These are phyloP conservation scores for Triops cancriformis DNA, from an alignment of 1,140 invertebrate species.

Conservation along the genomic window DNA sequence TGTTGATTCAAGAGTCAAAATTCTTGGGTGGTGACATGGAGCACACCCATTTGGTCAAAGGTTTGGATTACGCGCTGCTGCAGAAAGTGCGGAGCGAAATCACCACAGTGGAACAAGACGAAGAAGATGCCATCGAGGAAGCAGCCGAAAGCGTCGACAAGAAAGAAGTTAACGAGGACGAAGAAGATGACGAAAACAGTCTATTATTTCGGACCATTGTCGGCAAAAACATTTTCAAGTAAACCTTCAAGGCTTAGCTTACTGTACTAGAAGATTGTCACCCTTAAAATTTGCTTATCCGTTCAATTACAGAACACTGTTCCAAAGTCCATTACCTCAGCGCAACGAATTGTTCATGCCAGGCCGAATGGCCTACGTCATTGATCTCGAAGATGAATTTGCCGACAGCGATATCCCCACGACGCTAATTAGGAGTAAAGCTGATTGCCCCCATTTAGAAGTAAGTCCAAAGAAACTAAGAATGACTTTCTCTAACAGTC, in stretches of 20 bases:
- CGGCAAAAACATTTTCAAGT: slow-evolving; percentile 64
- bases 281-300: too few relatives aligned
- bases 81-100: slow-evolving; percentile 84
- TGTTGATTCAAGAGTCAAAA: slow-evolving; percentile 98
- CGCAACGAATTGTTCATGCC: slow-evolving; percentile 92
- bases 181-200: slow-evolving; percentile 57
- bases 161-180: slow-evolving; percentile 47
- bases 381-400: slow-evolving; percentile 87
- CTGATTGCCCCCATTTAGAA: slow-evolving; percentile 72
- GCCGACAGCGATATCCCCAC: slow-evolving; percentile 90
- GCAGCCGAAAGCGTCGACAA: slow-evolving; percentile 45
- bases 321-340: slow-evolving; percentile 45
- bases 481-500: too few relatives aligned
- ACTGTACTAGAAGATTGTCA: too few relatives aligned
- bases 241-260: too few relatives aligned
- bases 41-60: slow-evolving; percentile 99
- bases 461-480: slow-evolving; percentile 35
- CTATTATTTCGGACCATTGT: slow-evolving; percentile 71
- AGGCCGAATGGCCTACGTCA: slow-evolving; percentile 95
- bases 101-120: slow-evolving; percentile 65
- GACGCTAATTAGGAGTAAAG: slow-evolving; percentile 87
- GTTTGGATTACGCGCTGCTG: slow-evolving; percentile 96
- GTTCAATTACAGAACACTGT: slow-evolving; percentile 37
- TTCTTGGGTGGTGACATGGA: slow-evolving; percentile 99
- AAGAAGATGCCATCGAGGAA: slow-evolving; percentile 70